These are phyloP conservation scores for Ranitomeya imitator DNA, from an alignment of 2,113 vertebrate genomes.

Conservation along the genomic window DNA sequence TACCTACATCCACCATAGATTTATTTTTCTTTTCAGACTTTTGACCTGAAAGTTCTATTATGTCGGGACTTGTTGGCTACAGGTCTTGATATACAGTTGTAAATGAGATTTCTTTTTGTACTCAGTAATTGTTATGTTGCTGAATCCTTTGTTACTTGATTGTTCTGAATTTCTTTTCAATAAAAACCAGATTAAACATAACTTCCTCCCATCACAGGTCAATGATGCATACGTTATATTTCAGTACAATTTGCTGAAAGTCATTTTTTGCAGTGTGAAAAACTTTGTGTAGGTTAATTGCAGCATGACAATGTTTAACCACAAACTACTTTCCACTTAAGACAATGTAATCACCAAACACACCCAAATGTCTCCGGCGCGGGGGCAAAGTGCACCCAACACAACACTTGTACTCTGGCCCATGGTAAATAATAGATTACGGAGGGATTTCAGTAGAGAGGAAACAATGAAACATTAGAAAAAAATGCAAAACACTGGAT, in stretches of 20 bases:
- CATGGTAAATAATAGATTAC: neutral
- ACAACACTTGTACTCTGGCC: neutral
- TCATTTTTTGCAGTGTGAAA: neutral
- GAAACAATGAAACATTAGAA: neutral
- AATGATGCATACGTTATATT: neutral
- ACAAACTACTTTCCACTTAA: neutral
- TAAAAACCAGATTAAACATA: too few species aligned
- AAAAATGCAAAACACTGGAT: neutral
- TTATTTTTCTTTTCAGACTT: too few species aligned
- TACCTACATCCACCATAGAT: too few species aligned
- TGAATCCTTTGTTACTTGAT: too few species aligned
- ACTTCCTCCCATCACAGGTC: too few species aligned
- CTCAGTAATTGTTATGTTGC: too few species aligned
- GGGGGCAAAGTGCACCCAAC: conserved; percentile 29
- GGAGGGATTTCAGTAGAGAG: neutral
- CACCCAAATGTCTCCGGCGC: neutral
- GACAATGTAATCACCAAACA: conserved; percentile 8
- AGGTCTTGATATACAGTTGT: too few species aligned
- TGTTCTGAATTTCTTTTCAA: too few species aligned
- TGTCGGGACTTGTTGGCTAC: too few species aligned
- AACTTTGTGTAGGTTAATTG: conserved; percentile 4
- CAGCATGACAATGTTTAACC: neutral
- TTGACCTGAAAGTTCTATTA: too few species aligned
- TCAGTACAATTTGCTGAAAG: neutral
- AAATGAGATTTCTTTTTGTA: too few species aligned